These are phyloP conservation scores for Clavelina lepadiformis DNA, from an alignment of 23 tunicate genomes.

Conservation along the genomic window DNA sequence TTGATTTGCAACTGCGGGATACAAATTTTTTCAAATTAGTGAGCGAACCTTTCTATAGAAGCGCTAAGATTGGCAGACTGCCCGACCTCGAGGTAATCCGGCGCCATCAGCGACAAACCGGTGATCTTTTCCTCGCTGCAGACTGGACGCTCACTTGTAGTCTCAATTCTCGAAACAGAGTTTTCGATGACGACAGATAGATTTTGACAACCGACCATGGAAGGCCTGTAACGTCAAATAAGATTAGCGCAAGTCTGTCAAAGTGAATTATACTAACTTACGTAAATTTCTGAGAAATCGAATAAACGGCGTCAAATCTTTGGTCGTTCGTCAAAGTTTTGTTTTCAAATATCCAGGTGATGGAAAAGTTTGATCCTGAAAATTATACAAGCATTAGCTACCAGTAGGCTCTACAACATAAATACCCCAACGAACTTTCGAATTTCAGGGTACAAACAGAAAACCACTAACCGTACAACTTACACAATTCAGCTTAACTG, in stretches of 20 bases:
- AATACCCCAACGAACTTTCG: too few species aligned
- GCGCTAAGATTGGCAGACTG: neutral
- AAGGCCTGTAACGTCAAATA: slow-evolving; percentile 16
- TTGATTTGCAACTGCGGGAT: too few species aligned
- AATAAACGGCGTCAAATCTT: slow-evolving; percentile 5
- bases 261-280: neutral
- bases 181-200: slow-evolving; percentile 12
- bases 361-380: slow-evolving; percentile 38
- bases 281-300: neutral
- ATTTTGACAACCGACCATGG: slow-evolving; percentile 6
- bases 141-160: neutral
- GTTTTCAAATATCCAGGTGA: slow-evolving; percentile 29
- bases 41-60: slow-evolving; percentile 9
- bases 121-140: slow-evolving; percentile 37
- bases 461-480: too few species aligned
- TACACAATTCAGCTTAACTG: too few species aligned
- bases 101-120: slow-evolving; percentile 10
- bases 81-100: slow-evolving; percentile 5
- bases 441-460: too few species aligned
- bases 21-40: too few species aligned
- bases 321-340: neutral
- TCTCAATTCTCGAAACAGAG: slow-evolving; percentile 1
- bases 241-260: neutral
- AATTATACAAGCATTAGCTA: too few species aligned
- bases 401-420: too few species aligned